Evolutionary conservation across 2,888 invertebrate species (phyloP).

Genomic region (Calephelis perditalis): DNA sequence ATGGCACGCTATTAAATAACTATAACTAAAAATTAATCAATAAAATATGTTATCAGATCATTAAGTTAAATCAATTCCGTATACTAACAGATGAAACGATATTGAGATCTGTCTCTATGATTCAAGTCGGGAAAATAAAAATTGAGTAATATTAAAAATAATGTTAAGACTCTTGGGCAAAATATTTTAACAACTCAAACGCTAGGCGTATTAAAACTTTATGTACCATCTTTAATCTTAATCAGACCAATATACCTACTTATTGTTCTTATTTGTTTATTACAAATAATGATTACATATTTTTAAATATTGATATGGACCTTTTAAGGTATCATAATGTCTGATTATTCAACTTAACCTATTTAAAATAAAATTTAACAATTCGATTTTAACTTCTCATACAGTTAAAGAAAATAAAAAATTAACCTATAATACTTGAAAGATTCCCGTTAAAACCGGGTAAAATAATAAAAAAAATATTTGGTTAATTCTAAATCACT

Average conservation of each 20-base stretch:
- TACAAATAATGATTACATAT: constrained; percentile 72
- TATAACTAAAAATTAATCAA: constrained; percentile 27
- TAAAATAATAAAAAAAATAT: constrained; percentile 51
- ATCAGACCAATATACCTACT: constrained; percentile 65
- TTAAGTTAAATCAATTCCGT: constrained; percentile 34
- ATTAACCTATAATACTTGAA: constrained; percentile 70
- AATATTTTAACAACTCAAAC: constrained; percentile 45
- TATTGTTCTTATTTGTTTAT: constrained; percentile 70
- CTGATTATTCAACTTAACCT: constrained; percentile 34
- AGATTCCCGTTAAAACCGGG: constrained; percentile 69
- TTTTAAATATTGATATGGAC: constrained; percentile 76
- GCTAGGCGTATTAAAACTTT: constrained; percentile 52
- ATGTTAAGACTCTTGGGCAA: constrained; percentile 18
- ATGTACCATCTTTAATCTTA: constrained; percentile 38
- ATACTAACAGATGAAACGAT: constrained; percentile 24
- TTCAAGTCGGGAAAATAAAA: background rate
- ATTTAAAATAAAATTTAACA: constrained; percentile 40
- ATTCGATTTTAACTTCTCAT: constrained; percentile 42
- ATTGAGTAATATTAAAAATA: constrained; percentile 3
- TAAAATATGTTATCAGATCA: constrained; percentile 42
- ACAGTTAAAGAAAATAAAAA: constrained; percentile 42
- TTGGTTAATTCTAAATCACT: constrained; percentile 61
- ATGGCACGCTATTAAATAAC: constrained; percentile 37
- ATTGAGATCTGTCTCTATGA: constrained; percentile 25
- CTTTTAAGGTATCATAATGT: constrained; percentile 71